Evolutionary conservation across 2,113 vertebrate species (phyloP), one percentile per base, ranked within the genome.

Genomic region (Scolopax mira): DNA sequence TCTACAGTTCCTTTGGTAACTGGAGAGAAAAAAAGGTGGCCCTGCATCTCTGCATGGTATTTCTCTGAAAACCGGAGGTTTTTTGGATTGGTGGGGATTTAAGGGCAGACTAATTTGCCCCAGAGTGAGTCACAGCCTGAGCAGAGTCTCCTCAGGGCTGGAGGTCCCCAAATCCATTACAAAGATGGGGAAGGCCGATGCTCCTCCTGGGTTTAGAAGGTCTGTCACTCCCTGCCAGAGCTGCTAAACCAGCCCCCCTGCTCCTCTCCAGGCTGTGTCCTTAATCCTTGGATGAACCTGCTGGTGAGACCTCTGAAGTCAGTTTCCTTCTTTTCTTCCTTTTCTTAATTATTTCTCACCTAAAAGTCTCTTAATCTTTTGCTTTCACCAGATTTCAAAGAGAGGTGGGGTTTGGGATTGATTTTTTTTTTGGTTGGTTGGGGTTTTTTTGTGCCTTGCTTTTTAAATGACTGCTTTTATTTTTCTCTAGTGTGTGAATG

Each of bases 381-480:
- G 37, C 60, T 92, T 94, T 86, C 60, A 35, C 48, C 30, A 11
- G 71, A 4, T 80, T 83, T 94, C 91, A 94, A 72, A 80, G 51
- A 37, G 42, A 70, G 54, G 48, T 52, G 35, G 24, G 48, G 21
- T 58, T 60, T 64, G 27, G 44, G 25, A 24, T 14, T 21, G 19
- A 9, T 42, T 13, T 48, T 42, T n/a, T 19, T 62, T 17, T 15
- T 24, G 7, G 5, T 18, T 57, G 33, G 23, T 30, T 25, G 15
- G 51, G 15, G 51, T 44, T 18, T 31, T 25, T 25, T 49, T 55
- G 65, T 39, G 3, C 39, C 15, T 48, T 54, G 2, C 66, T 93
- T 85, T 74, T 57, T 39, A 54, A 93, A 83, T 52, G 86, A 60
- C 57, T 85, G 79, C 86, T 96, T 95, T 94, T 74, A 64, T 89